These are phyloP conservation scores for Oxygymnocypris stewartii DNA, from an alignment of 2,113 vertebrate species.

Conservation along the genomic window DNA sequence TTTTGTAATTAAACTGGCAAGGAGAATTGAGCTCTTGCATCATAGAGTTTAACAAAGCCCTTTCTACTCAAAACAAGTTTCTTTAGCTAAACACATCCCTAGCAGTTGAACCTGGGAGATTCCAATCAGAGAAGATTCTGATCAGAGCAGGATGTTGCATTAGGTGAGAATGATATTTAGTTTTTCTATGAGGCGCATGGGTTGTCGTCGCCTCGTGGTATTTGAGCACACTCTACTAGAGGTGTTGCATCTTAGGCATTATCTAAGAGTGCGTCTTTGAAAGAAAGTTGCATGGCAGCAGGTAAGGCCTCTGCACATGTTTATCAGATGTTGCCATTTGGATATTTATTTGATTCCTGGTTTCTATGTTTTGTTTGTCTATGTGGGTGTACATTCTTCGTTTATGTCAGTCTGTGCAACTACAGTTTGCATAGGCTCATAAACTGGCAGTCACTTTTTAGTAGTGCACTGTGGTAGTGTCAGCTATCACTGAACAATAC, in stretches of 20 bases:
- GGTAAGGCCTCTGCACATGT: background rate
- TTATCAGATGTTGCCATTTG: background rate
- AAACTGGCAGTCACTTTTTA: background rate
- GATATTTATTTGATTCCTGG: background rate
- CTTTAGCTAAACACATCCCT: background rate
- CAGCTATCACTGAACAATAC: background rate
- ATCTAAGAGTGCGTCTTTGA: background rate
- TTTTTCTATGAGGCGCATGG: too few relatives aligned
- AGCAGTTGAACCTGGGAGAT: background rate
- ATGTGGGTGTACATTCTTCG: background rate
- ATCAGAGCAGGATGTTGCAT: background rate
- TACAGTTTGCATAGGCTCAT: background rate
- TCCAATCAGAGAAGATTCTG: background rate
- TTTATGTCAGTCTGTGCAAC: background rate
- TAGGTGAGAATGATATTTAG: background rate
- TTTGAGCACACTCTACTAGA: background rate
- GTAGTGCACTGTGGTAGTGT: background rate
- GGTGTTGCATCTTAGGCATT: background rate
- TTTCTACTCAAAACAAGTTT: background rate
- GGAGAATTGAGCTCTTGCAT: background rate
- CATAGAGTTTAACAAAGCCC: background rate
- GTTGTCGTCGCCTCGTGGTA: background rate
- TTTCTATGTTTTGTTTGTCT: background rate
- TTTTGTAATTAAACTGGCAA: background rate
- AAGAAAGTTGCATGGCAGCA: background rate